These are phyloP conservation scores for Equus quagga DNA, from an alignment of 2,113 vertebrate genomes.

Conservation along the genomic window DNA sequence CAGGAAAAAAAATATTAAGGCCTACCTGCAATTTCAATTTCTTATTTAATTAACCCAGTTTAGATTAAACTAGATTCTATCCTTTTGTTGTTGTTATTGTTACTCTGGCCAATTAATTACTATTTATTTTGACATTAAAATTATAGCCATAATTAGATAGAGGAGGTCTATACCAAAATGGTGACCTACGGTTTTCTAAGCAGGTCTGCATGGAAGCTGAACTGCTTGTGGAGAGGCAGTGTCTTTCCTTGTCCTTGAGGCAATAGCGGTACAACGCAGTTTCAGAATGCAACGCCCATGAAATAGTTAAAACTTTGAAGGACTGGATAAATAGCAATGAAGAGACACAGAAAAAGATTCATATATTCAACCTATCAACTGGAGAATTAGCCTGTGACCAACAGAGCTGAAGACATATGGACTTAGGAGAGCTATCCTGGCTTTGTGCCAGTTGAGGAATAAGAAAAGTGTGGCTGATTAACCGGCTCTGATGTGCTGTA, in stretches of 20 bases:
- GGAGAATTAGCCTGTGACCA: not conserved
- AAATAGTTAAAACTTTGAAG: not conserved
- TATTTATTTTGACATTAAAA: not conserved
- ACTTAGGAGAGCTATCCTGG: not conserved
- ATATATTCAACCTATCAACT: not conserved
- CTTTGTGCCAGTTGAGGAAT: not conserved
- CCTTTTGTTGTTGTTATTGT: not conserved
- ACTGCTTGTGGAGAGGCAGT: accelerated
- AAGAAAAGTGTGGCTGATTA: not conserved
- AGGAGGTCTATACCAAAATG: accelerated
- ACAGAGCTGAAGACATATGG: not conserved
- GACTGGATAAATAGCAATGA: not conserved
- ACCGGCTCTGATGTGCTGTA: not conserved
- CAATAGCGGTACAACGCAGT: not conserved
- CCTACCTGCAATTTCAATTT: not conserved
- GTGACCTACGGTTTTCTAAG: accelerated
- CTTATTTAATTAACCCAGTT: not conserved
- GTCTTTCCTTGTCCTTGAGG: not conserved
- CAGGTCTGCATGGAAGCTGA: not conserved
- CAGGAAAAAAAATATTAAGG: not conserved
- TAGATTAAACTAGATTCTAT: not conserved
- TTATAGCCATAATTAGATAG: not conserved
- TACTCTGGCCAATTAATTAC: not conserved
- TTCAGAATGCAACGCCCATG: not conserved
- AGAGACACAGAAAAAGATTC: not conserved